A percentile compares a stretch with the other conserved stretches of the same genome.
These are phyloP conservation scores for Centropristis striata DNA, from an alignment of 2,113 vertebrate genomes.

Conservation along the genomic window DNA sequence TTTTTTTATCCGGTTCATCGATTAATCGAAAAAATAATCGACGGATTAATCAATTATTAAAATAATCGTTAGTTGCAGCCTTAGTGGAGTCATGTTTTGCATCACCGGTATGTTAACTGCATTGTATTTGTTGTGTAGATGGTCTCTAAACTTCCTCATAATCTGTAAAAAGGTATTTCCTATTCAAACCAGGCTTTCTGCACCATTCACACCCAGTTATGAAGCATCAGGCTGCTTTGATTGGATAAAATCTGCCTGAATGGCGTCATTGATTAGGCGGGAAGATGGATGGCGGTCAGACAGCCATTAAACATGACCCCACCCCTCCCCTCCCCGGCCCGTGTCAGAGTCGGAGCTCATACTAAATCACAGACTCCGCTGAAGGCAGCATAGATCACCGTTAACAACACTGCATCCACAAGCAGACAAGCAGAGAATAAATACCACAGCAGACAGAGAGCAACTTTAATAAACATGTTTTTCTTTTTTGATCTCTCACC, in stretches of 20 bases:
- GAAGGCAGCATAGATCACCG: slow-evolving; percentile 76
- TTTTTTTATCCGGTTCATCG: too few species aligned
- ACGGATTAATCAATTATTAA: too few species aligned
- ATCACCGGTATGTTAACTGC: too few species aligned
- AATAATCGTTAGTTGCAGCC: too few species aligned
- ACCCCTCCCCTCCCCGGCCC: slow-evolving; percentile 15
- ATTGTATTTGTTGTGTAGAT: neutral
- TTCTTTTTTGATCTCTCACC: slow-evolving; percentile 38
- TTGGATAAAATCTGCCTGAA: slow-evolving; percentile 59
- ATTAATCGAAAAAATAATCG: too few species aligned
- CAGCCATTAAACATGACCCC: slow-evolving; percentile 67
- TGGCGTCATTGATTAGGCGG: slow-evolving; percentile 68
- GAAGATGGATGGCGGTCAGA: slow-evolving; percentile 70
- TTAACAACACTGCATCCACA: slow-evolving; percentile 68
- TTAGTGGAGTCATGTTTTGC: too few species aligned
- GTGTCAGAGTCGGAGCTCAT: slow-evolving; percentile 59
- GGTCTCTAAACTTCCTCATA: neutral
- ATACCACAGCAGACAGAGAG: slow-evolving; percentile 58
- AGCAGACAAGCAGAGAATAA: slow-evolving; percentile 63
- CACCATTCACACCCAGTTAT: slow-evolving; percentile 19
- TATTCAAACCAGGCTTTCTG: slow-evolving; percentile 37
- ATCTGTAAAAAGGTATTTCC: slow-evolving; percentile 15
- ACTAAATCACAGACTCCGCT: slow-evolving; percentile 71
- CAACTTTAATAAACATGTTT: slow-evolving; percentile 65
- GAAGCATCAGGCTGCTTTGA: slow-evolving; percentile 34